phyloP scores from a whole-genome alignment of 2,797 vertebrate genomes.

The Dendrocincla tyrannina region DNA sequence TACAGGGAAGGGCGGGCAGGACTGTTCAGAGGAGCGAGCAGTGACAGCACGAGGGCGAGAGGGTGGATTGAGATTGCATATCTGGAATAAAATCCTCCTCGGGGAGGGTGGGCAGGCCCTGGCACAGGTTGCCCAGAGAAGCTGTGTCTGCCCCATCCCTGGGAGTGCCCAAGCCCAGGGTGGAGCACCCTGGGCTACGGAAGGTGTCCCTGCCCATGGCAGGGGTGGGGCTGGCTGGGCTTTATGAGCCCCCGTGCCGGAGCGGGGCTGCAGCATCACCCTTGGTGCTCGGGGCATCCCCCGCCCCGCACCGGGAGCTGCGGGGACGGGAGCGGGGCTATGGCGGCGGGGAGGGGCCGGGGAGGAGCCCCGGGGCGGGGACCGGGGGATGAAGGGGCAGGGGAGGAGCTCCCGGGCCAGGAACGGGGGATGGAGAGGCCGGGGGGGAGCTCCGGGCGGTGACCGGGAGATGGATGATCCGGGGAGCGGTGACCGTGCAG shows the following conservation, averaged over 20 bases:
- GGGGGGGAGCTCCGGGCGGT: neutral
- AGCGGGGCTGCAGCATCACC: neutral
- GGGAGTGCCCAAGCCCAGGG: fast-evolving
- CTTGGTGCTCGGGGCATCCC: neutral
- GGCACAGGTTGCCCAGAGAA: neutral
- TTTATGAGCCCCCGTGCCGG: neutral
- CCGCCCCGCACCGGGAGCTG: neutral
- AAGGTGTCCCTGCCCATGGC: neutral
- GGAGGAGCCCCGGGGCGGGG: neutral
- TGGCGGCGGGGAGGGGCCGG: no score
- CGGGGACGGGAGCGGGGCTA: no score
- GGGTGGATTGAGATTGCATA: neutral
- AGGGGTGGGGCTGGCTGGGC: neutral
- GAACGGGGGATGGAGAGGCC: neutral
- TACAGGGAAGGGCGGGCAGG: neutral
- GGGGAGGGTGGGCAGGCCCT: neutral
- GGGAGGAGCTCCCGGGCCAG: no score
- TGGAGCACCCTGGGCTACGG: neutral
- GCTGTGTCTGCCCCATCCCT: neutral
- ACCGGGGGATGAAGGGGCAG: neutral
- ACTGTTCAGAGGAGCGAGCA: neutral
- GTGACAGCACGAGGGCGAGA: neutral
- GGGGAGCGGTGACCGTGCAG: neutral
- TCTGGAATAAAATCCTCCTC: neutral
- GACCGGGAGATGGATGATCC: neutral